phyloP scores from a whole-genome alignment of 2,797 vertebrate genomes.

The Darevskia nairensis region DNA sequence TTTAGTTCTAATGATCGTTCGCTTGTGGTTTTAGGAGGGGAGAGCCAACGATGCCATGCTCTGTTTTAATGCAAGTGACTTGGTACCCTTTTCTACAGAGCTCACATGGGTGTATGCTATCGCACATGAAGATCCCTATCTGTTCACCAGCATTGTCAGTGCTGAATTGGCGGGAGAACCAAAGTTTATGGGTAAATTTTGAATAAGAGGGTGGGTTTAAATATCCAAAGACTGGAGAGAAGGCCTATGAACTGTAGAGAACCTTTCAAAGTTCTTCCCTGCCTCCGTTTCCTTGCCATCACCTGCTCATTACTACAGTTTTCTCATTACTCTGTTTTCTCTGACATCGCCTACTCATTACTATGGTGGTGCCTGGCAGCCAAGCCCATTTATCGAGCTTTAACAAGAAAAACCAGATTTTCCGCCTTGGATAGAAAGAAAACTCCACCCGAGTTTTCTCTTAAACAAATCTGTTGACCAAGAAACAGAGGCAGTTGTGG shows the following conservation, averaged over 20 bases:
- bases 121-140: background rate
- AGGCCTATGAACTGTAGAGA: background rate
- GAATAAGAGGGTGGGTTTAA: background rate
- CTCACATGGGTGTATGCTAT: too few relatives aligned
- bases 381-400: background rate
- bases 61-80: background rate
- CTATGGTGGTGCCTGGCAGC: background rate
- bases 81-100: background rate
- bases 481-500: background rate
- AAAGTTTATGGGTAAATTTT: background rate
- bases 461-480: background rate
- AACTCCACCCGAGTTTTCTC: background rate
- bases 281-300: background rate
- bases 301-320: background rate
- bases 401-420: background rate
- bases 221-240: background rate
- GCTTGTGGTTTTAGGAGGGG: background rate
- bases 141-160: background rate
- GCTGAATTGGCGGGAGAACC: background rate
- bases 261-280: background rate
- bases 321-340: background rate
- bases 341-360: background rate
- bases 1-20: too few relatives aligned
- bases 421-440: background rate
- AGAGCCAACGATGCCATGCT: background rate